A percentile compares a stretch with the other conserved stretches of the same genome.
phyloP scores from a whole-genome alignment of 2,888 invertebrate genomes.

The Entomobrya multifasciata region DNA sequence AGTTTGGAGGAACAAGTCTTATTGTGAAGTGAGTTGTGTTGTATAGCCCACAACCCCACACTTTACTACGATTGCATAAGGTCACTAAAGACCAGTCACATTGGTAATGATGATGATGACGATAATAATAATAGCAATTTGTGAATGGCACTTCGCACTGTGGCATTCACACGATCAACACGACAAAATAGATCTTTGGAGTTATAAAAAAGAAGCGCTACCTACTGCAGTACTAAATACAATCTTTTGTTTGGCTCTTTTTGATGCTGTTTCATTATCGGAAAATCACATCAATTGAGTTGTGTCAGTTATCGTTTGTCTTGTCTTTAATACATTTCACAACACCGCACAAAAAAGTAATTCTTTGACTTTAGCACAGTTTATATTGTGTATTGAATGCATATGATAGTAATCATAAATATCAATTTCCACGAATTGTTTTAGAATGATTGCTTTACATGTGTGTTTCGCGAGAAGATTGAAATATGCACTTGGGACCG shows the following conservation, averaged over 20 bases:
- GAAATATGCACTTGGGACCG: neutral
- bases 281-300: conserved; percentile 18
- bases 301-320: conserved; percentile 31
- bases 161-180: neutral
- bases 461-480: neutral
- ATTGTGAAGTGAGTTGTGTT: neutral
- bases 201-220: too few species aligned
- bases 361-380: too few species aligned
- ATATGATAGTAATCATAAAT: neutral
- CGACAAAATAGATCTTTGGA: too few species aligned
- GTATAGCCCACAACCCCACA: neutral
- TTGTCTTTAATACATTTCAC: neutral
- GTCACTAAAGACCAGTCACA: conserved; percentile 52
- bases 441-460: too few species aligned
- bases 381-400: too few species aligned
- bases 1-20: neutral
- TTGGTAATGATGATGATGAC: too few species aligned
- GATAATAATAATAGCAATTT: neutral
- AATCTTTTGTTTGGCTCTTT: neutral
- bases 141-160: conserved; percentile 13
- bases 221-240: too few species aligned
- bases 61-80: too few species aligned
- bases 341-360: neutral
- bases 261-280: neutral
- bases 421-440: neutral